These are phyloP conservation scores for Percopsis omiscomaycus DNA, from an alignment of 2,797 vertebrate genomes.

Conservation along the genomic window DNA sequence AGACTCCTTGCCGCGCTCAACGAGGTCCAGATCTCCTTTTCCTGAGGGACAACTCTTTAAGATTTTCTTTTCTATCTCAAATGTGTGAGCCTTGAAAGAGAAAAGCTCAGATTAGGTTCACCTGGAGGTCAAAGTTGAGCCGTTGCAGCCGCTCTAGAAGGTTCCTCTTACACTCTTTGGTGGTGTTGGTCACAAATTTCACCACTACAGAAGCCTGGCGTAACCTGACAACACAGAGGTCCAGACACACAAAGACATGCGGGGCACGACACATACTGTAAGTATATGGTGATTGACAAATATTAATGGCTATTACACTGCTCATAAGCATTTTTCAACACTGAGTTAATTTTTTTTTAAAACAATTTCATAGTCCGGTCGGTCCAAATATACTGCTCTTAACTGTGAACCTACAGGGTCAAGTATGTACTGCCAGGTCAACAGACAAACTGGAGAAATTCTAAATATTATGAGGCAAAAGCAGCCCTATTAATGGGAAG, in stretches of 20 bases:
- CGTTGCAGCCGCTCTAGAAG: conserved; percentile 81
- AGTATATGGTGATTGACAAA: not conserved
- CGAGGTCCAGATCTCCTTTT: conserved; percentile 94
- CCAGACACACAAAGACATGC: not conserved
- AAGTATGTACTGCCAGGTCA: no score
- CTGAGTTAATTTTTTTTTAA: no score
- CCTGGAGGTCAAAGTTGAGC: conserved; percentile 86
- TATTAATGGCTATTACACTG: not conserved
- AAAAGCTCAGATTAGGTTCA: conserved; percentile 16
- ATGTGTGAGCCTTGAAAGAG: no score
- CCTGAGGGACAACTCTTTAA: conserved; percentile 73
- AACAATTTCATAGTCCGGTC: no score
- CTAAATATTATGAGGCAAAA: no score
- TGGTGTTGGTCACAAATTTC: conserved; percentile 96
- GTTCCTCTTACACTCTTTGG: conserved; percentile 90
- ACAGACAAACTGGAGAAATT: no score
- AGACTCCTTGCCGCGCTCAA: conserved; percentile 90
- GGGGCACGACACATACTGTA: not conserved
- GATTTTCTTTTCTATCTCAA: not conserved
- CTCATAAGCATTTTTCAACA: no score
- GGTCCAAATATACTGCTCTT: no score
- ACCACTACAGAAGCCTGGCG: conserved; percentile 78
- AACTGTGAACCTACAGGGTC: no score
- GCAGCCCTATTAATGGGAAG: no score
- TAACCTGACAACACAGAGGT: conserved; percentile 71